Evolutionary conservation across 2,113 vertebrate genomes (phyloP).

Genomic region (Neotoma lepida): DNA sequence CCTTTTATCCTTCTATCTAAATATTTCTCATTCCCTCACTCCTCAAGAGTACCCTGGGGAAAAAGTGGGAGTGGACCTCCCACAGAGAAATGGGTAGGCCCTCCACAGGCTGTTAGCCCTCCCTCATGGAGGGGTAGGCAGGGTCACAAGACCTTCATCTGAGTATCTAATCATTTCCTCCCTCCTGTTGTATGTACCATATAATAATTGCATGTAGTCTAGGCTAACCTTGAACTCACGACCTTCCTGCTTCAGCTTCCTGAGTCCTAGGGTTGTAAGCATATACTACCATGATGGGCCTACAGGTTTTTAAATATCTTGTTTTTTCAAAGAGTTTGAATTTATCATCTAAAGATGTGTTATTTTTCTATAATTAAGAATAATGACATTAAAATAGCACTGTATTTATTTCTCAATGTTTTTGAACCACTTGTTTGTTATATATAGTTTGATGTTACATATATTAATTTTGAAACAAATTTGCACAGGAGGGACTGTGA

Average conservation of each 20-base stretch:
- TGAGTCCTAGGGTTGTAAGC: background rate
- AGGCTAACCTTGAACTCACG: background rate
- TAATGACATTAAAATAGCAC: constrained; percentile 44
- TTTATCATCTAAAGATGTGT: constrained; percentile 8
- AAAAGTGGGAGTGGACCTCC: no score
- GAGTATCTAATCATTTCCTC: background rate
- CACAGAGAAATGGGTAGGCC: no score
- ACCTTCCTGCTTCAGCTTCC: background rate
- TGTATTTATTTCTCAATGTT: background rate
- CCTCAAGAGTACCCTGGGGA: no score
- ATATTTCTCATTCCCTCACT: no score
- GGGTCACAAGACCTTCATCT: background rate
- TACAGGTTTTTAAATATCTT: background rate
- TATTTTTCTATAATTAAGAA: constrained; percentile 3
- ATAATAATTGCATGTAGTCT: background rate
- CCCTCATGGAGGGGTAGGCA: background rate
- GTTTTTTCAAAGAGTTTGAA: constrained; percentile 30
- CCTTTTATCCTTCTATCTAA: no score
- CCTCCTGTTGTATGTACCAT: background rate
- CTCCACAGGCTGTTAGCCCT: background rate
- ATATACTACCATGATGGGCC: background rate
- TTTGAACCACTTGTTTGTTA: constrained; percentile 21
- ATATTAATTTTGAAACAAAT: constrained; percentile 57
- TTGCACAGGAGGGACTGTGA: background rate
- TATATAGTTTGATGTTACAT: background rate